Base-by-base conservation (phyloP, 2,797 vertebrate species). In the Aselliscus stoliczkanus region DNA sequence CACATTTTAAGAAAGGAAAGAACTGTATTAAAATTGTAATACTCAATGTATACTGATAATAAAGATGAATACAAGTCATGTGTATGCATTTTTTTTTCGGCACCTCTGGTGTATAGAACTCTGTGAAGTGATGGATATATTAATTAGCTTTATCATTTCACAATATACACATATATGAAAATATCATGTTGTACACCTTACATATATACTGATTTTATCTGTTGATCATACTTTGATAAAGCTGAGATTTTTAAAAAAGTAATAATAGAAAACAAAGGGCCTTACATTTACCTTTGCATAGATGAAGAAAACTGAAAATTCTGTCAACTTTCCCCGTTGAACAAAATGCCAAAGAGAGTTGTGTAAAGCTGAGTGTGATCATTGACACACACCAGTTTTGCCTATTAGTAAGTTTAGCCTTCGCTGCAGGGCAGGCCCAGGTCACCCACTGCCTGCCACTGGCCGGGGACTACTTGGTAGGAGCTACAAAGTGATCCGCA, bases 351-450 rank as follows among this genome's bases (percentile, higher is more conserved):
- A 23, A 34, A 67, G 34, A 31, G 34, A 37, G 65, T 12, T 34
- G 4, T 21, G 12, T 37, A 5, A 0, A 12, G 11, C 9, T 37
- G 34, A 37, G 65, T 1, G 3, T 50, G 47, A 15, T 2, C 10
- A 11, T 23, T n/a, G 9, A 23, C 10, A 20, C 17, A 4, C 20
- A 21, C 34, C 20, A 17, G 9, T 37, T 67, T 34, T 23, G 20
- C n/a, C 64, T 10, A 1, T 34, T 21, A 4, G 34, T 21, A 21
- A 23, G 3, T 37, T 67, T 23, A 2, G 65, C 23, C 20, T 67
- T 20, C 12, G 34, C 47, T 50, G 42, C 47, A 50, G 47, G 14
- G 13, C 13, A 14, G 47, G 14, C 47, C 47, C 13, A 47, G 44
- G 44, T 47, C 13, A 47, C 44, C 44, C 47, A 50, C 13, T 50